These are phyloP conservation scores for Macrocentrus cingulum DNA, from an alignment of 1,140 invertebrate species.

Conservation along the genomic window DNA sequence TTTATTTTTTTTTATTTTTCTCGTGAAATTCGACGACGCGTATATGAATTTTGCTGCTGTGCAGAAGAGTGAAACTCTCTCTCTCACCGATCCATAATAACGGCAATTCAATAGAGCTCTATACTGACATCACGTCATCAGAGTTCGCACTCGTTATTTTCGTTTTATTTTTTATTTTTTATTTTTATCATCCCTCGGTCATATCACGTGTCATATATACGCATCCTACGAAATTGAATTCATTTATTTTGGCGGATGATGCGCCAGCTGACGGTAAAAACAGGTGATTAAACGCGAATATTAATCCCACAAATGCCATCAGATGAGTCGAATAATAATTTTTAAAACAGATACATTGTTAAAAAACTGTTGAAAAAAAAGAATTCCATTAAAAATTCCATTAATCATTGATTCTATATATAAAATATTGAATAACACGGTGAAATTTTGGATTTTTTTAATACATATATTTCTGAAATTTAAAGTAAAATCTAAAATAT, in stretches of 20 bases:
- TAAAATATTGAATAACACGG: no score
- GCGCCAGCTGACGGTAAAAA: not conserved
- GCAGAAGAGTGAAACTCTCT: no score
- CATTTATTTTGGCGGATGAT: no score
- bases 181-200: not conserved
- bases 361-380: no score
- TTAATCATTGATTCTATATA: no score
- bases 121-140: not conserved
- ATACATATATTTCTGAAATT: no score
- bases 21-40: not conserved
- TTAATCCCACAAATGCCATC: no score
- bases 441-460: no score
- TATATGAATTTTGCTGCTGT: constrained; percentile 4
- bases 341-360: no score
- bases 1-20: not conserved
- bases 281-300: not conserved
- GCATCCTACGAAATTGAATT: not conserved
- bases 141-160: not conserved
- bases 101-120: constrained; percentile 4
- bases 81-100: constrained; percentile 4
- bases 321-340: no score
- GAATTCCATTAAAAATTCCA: no score
- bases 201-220: constrained; percentile 6
- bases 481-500: no score
- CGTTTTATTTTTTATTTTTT: not conserved